Evolutionary conservation across 1,140 invertebrate genomes (phyloP).

Genomic region (Drosophila nigromelanica): DNA sequence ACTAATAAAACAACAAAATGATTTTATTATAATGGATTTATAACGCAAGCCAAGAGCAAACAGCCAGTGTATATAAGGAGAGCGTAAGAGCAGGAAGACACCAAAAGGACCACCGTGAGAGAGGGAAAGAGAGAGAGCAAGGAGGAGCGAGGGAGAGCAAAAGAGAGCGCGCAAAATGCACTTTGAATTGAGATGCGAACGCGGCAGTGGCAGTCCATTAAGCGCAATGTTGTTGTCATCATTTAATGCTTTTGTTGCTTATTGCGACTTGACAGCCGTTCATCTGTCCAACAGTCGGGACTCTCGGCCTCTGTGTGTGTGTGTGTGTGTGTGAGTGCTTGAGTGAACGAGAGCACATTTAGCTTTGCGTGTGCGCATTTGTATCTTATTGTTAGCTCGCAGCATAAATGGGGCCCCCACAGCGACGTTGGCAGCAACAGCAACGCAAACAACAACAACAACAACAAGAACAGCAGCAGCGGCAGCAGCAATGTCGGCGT

Average conservation of each 20-base stretch:
- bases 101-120: background rate
- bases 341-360: constrained; percentile 66
- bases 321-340: constrained; percentile 32
- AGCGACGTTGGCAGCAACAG: constrained; percentile 49
- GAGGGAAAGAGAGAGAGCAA: constrained; percentile 5
- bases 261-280: constrained; percentile 55
- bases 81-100: constrained; percentile 7
- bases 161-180: constrained; percentile 54
- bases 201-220: constrained; percentile 73
- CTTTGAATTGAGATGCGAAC: constrained; percentile 75
- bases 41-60: constrained; percentile 78
- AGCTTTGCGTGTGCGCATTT: constrained; percentile 80
- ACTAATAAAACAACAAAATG: constrained; percentile 83
- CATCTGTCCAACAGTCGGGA: constrained; percentile 11
- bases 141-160: constrained; percentile 15
- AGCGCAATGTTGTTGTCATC: constrained; percentile 82
- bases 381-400: constrained; percentile 57
- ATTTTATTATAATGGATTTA: constrained; percentile 84
- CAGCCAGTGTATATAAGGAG: constrained; percentile 44
- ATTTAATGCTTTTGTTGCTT: constrained; percentile 80
- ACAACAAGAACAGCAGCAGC: constrained; percentile 8
- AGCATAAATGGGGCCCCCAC: constrained; percentile 74
- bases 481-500: constrained; percentile 4
- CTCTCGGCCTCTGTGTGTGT: background rate
- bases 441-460: constrained; percentile 1